Percentiles rank a stretch among this genome's conserved stretches.
phyloP scores from a whole-genome alignment of 2,797 vertebrate species.

The Coilia nasus region DNA sequence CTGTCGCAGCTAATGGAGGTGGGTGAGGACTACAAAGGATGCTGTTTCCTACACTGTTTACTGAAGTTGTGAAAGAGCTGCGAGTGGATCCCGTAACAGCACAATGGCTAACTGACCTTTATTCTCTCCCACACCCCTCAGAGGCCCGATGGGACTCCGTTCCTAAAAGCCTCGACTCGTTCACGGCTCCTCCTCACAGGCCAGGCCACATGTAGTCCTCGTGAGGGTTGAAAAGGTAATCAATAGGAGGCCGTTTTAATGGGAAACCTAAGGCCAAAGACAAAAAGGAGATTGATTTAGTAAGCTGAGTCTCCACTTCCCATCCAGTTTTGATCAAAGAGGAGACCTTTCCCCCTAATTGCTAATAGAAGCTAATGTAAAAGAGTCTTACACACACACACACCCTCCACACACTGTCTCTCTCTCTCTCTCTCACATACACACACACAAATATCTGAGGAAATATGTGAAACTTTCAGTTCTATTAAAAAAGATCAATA shows the following conservation, averaged over 20 bases:
- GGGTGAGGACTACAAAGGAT: background rate
- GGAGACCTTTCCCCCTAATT: slow-evolving; percentile 40
- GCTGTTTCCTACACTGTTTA: background rate
- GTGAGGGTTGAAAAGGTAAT: slow-evolving; percentile 31
- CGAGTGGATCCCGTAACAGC: background rate
- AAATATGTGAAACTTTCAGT: slow-evolving; percentile 49
- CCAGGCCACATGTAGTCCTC: background rate
- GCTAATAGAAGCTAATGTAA: slow-evolving; percentile 37
- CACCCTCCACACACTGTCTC: background rate
- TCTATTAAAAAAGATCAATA: slow-evolving; percentile 50
- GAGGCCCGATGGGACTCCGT: slow-evolving; percentile 17
- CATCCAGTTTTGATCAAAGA: slow-evolving; percentile 29
- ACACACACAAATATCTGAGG: slow-evolving; percentile 36
- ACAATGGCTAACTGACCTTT: slow-evolving; percentile 45
- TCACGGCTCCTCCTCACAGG: background rate
- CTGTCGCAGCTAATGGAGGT: background rate
- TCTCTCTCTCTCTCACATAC: background rate
- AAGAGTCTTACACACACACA: background rate
- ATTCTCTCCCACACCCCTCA: slow-evolving; percentile 33
- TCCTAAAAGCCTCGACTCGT: background rate
- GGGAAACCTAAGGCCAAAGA: slow-evolving; percentile 38
- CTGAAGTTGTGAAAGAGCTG: background rate
- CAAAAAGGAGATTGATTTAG: slow-evolving; percentile 29
- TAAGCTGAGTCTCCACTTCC: slow-evolving; percentile 23
- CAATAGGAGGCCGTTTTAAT: slow-evolving; percentile 36